Evolutionary conservation across 1,140 invertebrate genomes (phyloP).

Genomic region (Drosophila insularis): DNA sequence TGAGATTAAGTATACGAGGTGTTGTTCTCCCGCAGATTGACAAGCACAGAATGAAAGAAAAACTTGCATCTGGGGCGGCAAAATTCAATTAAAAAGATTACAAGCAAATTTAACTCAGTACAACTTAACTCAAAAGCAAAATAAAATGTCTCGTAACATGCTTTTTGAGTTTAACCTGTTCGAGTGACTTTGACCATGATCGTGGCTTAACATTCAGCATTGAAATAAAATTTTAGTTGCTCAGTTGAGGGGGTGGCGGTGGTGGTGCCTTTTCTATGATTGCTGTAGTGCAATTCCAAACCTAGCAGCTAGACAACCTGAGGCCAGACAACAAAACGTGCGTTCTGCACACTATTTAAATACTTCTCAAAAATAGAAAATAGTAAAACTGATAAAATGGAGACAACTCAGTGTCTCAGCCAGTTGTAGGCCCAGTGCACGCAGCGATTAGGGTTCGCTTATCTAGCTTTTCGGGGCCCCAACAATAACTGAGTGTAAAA

Average conservation of each 20-base stretch:
- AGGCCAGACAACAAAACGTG: conserved; percentile 2
- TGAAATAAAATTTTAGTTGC: background rate
- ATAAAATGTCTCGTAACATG: background rate
- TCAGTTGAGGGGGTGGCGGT: background rate
- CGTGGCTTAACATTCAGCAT: conserved; percentile 9
- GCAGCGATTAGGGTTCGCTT: background rate
- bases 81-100: background rate
- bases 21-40: conserved; percentile 6
- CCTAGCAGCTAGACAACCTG: background rate
- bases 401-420: background rate
- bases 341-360: background rate
- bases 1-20: background rate
- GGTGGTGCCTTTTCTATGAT: background rate
- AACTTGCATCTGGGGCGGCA: conserved; percentile 6
- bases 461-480: background rate
- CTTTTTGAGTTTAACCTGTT: conserved; percentile 4
- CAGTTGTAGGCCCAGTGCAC: background rate
- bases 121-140: background rate
- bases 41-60: conserved; percentile 7
- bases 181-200: conserved; percentile 8
- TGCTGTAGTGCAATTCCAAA: conserved; percentile 1
- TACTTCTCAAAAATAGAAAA: background rate
- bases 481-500: too few relatives aligned
- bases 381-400: conserved; percentile 5
- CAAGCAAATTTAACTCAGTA: background rate